Base-by-base conservation (phyloP, 2,888 invertebrate species). In the Agrochola litura region DNA sequence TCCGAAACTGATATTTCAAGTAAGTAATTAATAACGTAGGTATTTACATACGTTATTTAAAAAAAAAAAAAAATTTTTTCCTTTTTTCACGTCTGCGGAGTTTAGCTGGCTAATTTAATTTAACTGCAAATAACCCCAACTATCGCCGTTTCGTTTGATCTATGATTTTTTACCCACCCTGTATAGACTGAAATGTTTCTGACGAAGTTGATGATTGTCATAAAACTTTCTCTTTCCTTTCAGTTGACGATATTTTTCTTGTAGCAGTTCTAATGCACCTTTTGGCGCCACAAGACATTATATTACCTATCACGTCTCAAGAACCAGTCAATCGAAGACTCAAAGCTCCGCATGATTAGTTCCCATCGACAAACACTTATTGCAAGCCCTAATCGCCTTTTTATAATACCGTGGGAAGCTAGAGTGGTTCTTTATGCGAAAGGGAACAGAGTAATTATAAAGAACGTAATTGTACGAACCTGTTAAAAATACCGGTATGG, bases 401-500 rank as follows among this genome's bases (percentile, higher is more conserved):
- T 73, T 64, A 67, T 73, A 37, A 14, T 12, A 52, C 43, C 79
- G 85, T 85, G 82, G 66, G 71, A 84, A 83, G 22, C 37, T 64
- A 56, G 49, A 70, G 74, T 22, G 49, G 76, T 60, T 69, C 56
- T 68, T 1, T 37, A 68, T n/a, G 70, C 16, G 41, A 56, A 65
- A 68, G 66, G 72, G 37, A 65, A 81, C 54, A 5, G 22, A 75
- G 49, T 68, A 64, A 85, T 76, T 77, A 81, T 65, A 72, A 73
- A 63, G 19, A 43, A 71, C 79, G 52, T 73, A 77, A 71, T 77
- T 12, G 54, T 71, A 76, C 96, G 96, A 95, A 99, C 99, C 98
- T 94, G 99, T 98, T 93, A 99, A 97, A 96, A 99, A 99, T 88
- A 99, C 98, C 87, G 99, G 99, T 96, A 99, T 99, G 77, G 99